Evolutionary conservation across 2,888 invertebrate genomes (phyloP).

Genomic region (Tiliacea citrago): DNA sequence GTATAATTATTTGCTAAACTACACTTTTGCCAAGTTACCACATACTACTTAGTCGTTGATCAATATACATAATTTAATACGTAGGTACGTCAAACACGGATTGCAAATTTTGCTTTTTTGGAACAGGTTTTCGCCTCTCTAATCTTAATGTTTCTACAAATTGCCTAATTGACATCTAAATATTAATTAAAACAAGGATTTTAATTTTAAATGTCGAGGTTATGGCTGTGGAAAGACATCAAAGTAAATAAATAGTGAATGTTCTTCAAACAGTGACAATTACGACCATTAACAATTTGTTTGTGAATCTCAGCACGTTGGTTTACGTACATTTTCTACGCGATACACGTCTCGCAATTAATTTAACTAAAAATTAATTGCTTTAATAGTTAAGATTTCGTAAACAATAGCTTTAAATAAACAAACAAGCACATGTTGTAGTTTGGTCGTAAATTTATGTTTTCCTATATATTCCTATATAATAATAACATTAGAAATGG

Average conservation of each 20-base stretch:
- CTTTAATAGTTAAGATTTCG: slow-evolving; percentile 14
- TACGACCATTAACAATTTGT: slow-evolving; percentile 18
- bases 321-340: slow-evolving; percentile 6
- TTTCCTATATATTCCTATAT: background rate
- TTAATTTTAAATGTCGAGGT: slow-evolving; percentile 34
- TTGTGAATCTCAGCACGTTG: slow-evolving; percentile 9
- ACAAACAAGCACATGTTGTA: background rate
- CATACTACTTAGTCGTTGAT: slow-evolving; percentile 39
- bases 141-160: slow-evolving; percentile 44
- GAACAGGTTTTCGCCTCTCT: slow-evolving; percentile 40
- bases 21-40: slow-evolving; percentile 57
- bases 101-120: slow-evolving; percentile 52
- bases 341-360: slow-evolving; percentile 22
- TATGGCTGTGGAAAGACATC: slow-evolving; percentile 36
- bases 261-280: slow-evolving; percentile 18
- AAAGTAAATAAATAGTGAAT: slow-evolving; percentile 30
- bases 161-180: slow-evolving; percentile 38
- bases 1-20: slow-evolving; percentile 65
- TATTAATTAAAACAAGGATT: slow-evolving; percentile 20
- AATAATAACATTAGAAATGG: background rate
- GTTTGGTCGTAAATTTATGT: background rate
- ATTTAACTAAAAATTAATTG: background rate
- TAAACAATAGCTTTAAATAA: slow-evolving; percentile 2
- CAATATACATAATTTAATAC: slow-evolving; percentile 58
- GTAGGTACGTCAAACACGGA: slow-evolving; percentile 30